Base-by-base conservation (phyloP, 2,888 invertebrate species). In the Eurytoma californica region DNA sequence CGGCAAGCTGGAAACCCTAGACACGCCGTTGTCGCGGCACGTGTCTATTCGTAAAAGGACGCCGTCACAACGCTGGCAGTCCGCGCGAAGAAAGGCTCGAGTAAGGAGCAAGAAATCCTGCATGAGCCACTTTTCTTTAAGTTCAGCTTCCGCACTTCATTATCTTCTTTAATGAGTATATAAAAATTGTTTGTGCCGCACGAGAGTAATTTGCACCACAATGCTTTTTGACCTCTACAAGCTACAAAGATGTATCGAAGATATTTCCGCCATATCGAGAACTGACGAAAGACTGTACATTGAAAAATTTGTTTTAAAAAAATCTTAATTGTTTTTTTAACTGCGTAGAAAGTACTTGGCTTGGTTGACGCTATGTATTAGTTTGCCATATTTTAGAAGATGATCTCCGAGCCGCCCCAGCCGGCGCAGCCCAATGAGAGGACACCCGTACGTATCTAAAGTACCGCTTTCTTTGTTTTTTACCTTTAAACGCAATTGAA, bases 381-480 rank as follows among this genome's bases (percentile, higher is more conserved):
- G 87, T 87, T 87, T 88, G 86, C 86, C 85, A 84, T 84, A 89
- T 90, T 90, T 87, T 90, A 90, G 90, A 89, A 82, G 87, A 85
- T 84, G 86, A 79, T 81, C 80, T 80, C 84, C 81, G 82, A 83
- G 82, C 77, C 83, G 77, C 9, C 39, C 39, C 83, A 86, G 83
- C 72, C 90, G 91, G 92, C 92, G 91, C 84, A 86, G 91, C 92
- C 91, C 91, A 92, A 92, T 94, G 95, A 94, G 90, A 92, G 91
- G 87, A 93, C 93, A 85, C 94, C 94, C 91, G 94, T 95, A 94
- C 93, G 94, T 94, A 94, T 93, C 85, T 77, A 30, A 60, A 49
- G 61, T 78, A 57, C 77, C 66, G 81, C 81, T 79, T 79, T 60
- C 28, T 18, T 39, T 63, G 57, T 57, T 57, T n/a, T 69, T 78